Conservation (phyloP, 2,888 invertebrate species). For the Sericinus montela region DNA sequence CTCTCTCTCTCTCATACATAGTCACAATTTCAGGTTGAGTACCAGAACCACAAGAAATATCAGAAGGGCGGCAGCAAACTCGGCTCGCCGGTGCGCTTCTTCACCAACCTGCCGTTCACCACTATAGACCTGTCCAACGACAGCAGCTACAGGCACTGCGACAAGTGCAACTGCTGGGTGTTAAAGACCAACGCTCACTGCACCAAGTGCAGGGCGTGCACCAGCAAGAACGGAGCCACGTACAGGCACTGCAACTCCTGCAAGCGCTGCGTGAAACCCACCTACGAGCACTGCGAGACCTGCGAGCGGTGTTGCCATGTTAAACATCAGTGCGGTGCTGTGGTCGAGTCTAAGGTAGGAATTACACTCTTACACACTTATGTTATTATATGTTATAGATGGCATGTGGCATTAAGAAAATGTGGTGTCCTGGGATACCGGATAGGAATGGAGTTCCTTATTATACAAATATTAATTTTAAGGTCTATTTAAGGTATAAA, state of each 20-base stretch:
- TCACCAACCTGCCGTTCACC: constrained; percentile 86
- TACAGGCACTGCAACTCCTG: constrained; percentile 88
- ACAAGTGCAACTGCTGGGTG: constrained; percentile 84
- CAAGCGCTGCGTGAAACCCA: constrained; percentile 89
- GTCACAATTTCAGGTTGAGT: constrained; percentile 86
- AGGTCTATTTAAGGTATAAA: too few relatives aligned
- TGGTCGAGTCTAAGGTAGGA: constrained; percentile 60
- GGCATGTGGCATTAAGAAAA: too few relatives aligned
- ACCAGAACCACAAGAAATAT: constrained; percentile 88
- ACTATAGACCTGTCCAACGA: constrained; percentile 67
- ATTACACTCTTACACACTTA: too few relatives aligned
- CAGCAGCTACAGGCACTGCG: constrained; percentile 88
- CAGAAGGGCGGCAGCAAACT: constrained; percentile 83
- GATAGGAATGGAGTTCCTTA: too few relatives aligned
- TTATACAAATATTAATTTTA: too few relatives aligned
- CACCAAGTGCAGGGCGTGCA: constrained; percentile 56
- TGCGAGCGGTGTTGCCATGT: constrained; percentile 83
- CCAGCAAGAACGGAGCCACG: constrained; percentile 82
- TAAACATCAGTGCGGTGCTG: constrained; percentile 56
- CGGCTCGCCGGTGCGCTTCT: constrained; percentile 92
- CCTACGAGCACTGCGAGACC: constrained; percentile 86
- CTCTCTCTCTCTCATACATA: too few relatives aligned
- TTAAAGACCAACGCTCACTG: constrained; percentile 58
- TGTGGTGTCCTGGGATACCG: too few relatives aligned
- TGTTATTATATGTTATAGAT: too few relatives aligned